Evolutionary conservation across 2,797 vertebrate genomes (phyloP).

Genomic region (Ispidina picta): DNA sequence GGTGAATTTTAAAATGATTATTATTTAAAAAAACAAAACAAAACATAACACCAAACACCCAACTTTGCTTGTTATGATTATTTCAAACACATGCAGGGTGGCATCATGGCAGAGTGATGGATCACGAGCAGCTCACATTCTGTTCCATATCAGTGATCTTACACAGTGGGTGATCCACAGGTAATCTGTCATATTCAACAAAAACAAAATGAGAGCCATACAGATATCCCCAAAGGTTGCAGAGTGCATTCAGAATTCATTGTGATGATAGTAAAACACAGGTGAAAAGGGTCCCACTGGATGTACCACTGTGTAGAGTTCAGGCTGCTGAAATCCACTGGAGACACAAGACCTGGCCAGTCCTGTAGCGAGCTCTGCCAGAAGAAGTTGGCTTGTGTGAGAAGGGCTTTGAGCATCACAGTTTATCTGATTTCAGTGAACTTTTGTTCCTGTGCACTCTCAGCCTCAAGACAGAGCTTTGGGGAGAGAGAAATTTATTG

Average conservation of each 20-base stretch:
- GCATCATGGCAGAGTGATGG: conserved; percentile 57
- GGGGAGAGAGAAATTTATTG: not conserved
- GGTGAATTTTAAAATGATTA: not conserved
- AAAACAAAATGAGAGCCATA: conserved; percentile 31
- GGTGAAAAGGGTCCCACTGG: not conserved
- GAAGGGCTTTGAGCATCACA: not conserved
- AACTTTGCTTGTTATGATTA: not conserved
- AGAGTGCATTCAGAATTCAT: not conserved
- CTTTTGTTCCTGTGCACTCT: not conserved
- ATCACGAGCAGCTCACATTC: conserved; percentile 9
- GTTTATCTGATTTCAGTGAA: not conserved
- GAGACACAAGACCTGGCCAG: not conserved
- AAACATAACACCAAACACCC: accelerated
- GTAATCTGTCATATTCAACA: conserved; percentile 59
- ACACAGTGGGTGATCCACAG: conserved; percentile 44
- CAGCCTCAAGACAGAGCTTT: not conserved
- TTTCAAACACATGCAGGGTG: not conserved
- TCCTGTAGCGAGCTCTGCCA: not conserved
- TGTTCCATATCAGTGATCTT: conserved; percentile 61
- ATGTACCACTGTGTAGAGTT: not conserved
- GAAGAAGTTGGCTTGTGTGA: not conserved
- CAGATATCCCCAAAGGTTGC: conserved; percentile 57
- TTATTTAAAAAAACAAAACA: not conserved
- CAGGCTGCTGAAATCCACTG: not conserved
- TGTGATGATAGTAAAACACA: not conserved